A percentile compares a stretch with the other conserved stretches of the same genome.
Conservation (phyloP, 64 coral and sea anemone genomes). For the Acropora yongei region DNA sequence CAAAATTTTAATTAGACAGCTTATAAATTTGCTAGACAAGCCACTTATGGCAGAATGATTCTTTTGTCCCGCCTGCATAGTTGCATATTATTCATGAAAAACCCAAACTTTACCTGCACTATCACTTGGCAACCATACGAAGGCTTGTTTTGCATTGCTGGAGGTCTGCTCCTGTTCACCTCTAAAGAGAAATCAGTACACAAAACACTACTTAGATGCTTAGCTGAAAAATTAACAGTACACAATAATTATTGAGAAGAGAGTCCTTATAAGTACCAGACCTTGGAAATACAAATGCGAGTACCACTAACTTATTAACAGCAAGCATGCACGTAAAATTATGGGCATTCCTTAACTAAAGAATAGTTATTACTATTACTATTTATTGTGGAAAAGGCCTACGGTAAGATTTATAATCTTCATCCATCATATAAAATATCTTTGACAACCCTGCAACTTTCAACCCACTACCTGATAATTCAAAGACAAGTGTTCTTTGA, state of each 20-base stretch:
- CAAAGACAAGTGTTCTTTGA: too few relatives aligned
- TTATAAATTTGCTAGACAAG: too few relatives aligned
- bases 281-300: too few relatives aligned
- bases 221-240: not conserved
- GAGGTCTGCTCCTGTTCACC: not conserved
- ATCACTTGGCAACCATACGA: slow-evolving; percentile 87
- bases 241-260: not conserved
- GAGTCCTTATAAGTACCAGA: too few relatives aligned
- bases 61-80: too few relatives aligned
- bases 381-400: not conserved
- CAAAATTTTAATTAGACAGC: slow-evolving; percentile 24
- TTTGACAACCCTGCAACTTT: too few relatives aligned
- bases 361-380: not conserved
- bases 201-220: not conserved
- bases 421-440: too few relatives aligned
- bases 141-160: slow-evolving; percentile 47
- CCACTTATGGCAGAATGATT: not conserved
- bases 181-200: not conserved
- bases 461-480: too few relatives aligned
- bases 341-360: too few relatives aligned
- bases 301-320: too few relatives aligned
- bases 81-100: not conserved
- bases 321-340: too few relatives aligned
- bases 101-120: slow-evolving; percentile 71
- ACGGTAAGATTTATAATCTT: too few relatives aligned